Evolutionary conservation across 2,113 vertebrate genomes (phyloP).

Genomic region (Tonatia bakeri): DNA sequence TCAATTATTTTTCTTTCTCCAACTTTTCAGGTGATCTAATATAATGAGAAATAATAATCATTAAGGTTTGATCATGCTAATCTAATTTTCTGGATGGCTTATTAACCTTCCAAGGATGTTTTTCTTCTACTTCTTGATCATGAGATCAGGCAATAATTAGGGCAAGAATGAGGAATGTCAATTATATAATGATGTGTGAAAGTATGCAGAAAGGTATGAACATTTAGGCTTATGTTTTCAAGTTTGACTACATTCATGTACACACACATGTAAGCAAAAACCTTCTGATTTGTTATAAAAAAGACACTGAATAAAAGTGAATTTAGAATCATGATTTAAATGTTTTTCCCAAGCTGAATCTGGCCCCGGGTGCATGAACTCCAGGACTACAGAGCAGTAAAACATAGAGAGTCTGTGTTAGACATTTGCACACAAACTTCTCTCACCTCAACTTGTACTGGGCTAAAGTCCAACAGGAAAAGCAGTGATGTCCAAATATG

Average conservation of each 20-base stretch:
- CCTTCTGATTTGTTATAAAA: not conserved
- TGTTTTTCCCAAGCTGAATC: conserved; percentile 45
- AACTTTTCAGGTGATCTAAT: conserved; percentile 79
- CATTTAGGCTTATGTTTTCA: conserved; percentile 58
- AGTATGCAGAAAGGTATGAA: conserved; percentile 57
- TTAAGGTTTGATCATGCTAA: conserved; percentile 80
- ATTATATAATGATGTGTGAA: conserved; percentile 72
- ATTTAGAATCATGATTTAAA: not conserved
- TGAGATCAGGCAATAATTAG: conserved; percentile 79
- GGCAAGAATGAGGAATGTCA: conserved; percentile 75
- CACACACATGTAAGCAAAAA: not conserved
- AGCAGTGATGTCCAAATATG: conserved; percentile 32
- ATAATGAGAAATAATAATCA: conserved; percentile 79
- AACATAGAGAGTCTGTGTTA: not conserved
- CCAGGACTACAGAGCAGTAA: not conserved
- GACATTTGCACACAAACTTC: not conserved
- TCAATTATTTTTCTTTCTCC: conserved; percentile 53
- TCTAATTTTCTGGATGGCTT: conserved; percentile 83
- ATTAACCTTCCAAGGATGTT: conserved; percentile 81
- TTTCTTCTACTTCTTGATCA: conserved; percentile 80
- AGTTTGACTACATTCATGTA: conserved; percentile 41
- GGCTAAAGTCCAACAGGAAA: conserved; percentile 5
- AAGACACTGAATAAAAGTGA: conserved; percentile 52
- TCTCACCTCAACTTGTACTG: not conserved
- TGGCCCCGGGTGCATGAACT: not conserved